A percentile compares a stretch with the other conserved stretches of the same genome.
phyloP scores from a whole-genome alignment of 1,140 invertebrate species.

The Drosophila kohkoa region DNA sequence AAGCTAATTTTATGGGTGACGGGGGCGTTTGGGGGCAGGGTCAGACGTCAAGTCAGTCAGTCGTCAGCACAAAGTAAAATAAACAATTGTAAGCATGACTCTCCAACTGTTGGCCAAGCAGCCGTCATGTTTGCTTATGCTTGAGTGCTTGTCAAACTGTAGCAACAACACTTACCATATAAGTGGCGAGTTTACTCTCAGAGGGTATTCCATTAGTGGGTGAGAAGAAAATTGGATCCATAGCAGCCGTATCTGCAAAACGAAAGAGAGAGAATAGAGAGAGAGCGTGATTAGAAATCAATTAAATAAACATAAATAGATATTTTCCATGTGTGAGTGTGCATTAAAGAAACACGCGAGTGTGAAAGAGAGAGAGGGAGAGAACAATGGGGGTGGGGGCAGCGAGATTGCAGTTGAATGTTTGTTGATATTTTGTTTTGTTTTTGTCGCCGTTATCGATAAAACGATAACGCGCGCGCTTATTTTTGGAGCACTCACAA shows the following conservation, averaged over 20 bases:
- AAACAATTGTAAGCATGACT: conserved; percentile 27
- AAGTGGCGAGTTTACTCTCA: conserved; percentile 93
- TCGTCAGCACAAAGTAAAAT: conserved; percentile 11
- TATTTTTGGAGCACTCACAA: conserved; percentile 45
- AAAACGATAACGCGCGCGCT: conserved; percentile 61
- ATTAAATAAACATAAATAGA: conserved; percentile 76
- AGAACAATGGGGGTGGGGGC: neutral
- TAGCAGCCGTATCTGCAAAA: conserved; percentile 84
- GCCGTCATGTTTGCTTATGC: neutral
- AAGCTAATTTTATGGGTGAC: conserved; percentile 17
- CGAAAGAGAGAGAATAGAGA: conserved; percentile 9
- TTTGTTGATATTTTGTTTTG: conserved; percentile 52
- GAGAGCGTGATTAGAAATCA: conserved; percentile 71
- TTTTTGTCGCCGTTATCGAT: conserved; percentile 72
- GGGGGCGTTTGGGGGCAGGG: conserved; percentile 28
- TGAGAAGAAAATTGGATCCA: conserved; percentile 86
- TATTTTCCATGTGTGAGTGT: conserved; percentile 11
- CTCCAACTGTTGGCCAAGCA: conserved; percentile 30
- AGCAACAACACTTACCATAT: conserved; percentile 88
- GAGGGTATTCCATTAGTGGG: conserved; percentile 91
- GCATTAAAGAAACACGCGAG: conserved; percentile 9
- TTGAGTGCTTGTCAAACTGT: conserved; percentile 28
- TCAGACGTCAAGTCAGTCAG: conserved; percentile 23
- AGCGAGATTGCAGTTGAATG: neutral
- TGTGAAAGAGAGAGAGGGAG: neutral